Evolutionary conservation across 2,113 vertebrate species (phyloP), one percentile per base, ranked within the genome.

Genomic region (Eolophus roseicapilla): DNA sequence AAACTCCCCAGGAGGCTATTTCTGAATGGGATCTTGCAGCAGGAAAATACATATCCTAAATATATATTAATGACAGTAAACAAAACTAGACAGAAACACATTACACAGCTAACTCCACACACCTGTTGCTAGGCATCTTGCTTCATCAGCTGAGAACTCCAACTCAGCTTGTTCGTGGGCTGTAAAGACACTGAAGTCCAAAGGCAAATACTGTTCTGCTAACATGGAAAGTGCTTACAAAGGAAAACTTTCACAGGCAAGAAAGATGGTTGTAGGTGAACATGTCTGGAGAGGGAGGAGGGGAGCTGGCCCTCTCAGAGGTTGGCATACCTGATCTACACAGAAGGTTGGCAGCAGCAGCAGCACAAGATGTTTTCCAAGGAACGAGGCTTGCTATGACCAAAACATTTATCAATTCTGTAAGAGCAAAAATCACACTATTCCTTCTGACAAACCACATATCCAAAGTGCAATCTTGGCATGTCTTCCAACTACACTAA

Each of bases 121-220:
- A 43, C 8, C 62, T 71, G 37, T 19, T 70, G 23, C 28, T n/a
- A 53, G 35, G 52, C 20, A n/a, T 0, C 0, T 27, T 10, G 25
- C 33, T 74, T 62, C 77, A 50, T n/a, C 76, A 44, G 44, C 31
- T 57, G 41, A n/a, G 46, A 67, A 13, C 43, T 53, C 79, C 76
- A 52, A 11, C 50, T 89, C 53, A 4, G 37, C 24, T 70, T 81
- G 35, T 35, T 83, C 29, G 7, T 3, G 8, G 43, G 31, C 57
- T 46, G 75, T 50, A 55, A 93, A 70, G 41, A 84, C 33, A n/a
- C 8, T 29, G 37, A 76, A 53, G 35, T 60, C 44, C 53, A 83
- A 57, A 65, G 41, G 25, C 35, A 91, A 83, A 68, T 28, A 53
- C 27, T 52, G 19, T n/a, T 71, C 76, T 71, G 43, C 46, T 59